Evolutionary conservation across 30 jellyfish, hydroid and myxozoan genomes (phyloP).

Genomic region (Nemopilema nomurai): DNA sequence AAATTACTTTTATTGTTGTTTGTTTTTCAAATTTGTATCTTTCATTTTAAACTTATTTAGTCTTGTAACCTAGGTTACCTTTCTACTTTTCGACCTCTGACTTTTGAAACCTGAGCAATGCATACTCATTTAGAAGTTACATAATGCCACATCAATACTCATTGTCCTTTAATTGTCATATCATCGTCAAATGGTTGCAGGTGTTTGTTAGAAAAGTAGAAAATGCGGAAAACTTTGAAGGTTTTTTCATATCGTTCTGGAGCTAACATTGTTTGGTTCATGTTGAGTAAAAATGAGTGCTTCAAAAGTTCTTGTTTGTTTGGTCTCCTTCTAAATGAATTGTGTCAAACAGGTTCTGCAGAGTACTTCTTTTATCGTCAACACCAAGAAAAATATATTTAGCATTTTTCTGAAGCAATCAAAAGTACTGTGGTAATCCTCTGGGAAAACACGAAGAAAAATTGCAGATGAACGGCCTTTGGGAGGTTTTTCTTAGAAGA

Average conservation of each 20-base stretch:
- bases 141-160: no score
- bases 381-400: not conserved
- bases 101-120: not conserved
- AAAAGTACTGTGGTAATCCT: not conserved
- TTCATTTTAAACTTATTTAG: not conserved
- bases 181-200: not conserved
- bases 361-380: not conserved
- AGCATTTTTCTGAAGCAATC: not conserved
- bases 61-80: not conserved
- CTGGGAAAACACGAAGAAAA: constrained; percentile 1
- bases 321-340: constrained; percentile 7
- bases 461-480: not conserved
- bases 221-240: not conserved
- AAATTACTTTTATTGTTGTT: not conserved
- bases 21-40: not conserved
- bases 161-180: no score
- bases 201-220: not conserved
- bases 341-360: not conserved
- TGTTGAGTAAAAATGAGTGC: not conserved
- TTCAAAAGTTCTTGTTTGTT: not conserved
- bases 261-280: not conserved
- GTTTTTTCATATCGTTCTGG: not conserved
- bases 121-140: not conserved
- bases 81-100: not conserved
- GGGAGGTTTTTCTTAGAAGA: not conserved